Base-by-base conservation (phyloP, 2,797 vertebrate genomes). In the Gymnodraco acuticeps region DNA sequence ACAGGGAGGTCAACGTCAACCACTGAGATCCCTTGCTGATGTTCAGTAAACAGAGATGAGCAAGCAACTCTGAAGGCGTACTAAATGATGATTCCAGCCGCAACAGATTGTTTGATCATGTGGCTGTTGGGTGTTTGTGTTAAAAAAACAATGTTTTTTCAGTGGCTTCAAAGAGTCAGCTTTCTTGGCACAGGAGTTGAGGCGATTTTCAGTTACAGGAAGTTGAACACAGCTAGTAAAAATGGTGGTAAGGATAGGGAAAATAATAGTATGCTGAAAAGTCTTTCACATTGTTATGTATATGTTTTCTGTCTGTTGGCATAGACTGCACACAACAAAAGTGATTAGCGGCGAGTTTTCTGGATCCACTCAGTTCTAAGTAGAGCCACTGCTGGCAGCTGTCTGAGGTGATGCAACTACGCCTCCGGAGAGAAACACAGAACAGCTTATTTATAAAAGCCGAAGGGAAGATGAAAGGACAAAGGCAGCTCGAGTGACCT, bases 381-480 rank as follows among this genome's bases (percentile, higher is more conserved):
- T 59, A 33, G 80, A 81, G 86, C 60, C 76, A 50, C 81, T 23
- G 77, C 60, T 73, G 85, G 73, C 84, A 87, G 80, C 84, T 77
- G 82, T 87, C 88, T 77, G 88, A 87, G 85, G 82, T 91, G 88
- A 92, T 86, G 90, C 87, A 88, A 92, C 70, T 1, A 41, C 17
- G 53, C 90, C 91, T 87, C 87, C 15, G 67, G 87, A 86, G 87
- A 76, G 71, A 66, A 61, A 63, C 56, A 46, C 80, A 62, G 83
- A 63, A 75, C 70, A 10, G 80, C 82, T 89, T 90, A 87, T 88
- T 92, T 90, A 78, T 83, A 41, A 90, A 86, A 91, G 87, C 77
- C 77, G 82, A 87, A 83, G 85, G 78, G 79, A 92, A 87, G 92
- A 93, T 94, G 81, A 93, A 92, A 92, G 88, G 84, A 83, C 89